Conservation (phyloP, 1,140 invertebrate genomes). For the Bombus sibiricus region DNA sequence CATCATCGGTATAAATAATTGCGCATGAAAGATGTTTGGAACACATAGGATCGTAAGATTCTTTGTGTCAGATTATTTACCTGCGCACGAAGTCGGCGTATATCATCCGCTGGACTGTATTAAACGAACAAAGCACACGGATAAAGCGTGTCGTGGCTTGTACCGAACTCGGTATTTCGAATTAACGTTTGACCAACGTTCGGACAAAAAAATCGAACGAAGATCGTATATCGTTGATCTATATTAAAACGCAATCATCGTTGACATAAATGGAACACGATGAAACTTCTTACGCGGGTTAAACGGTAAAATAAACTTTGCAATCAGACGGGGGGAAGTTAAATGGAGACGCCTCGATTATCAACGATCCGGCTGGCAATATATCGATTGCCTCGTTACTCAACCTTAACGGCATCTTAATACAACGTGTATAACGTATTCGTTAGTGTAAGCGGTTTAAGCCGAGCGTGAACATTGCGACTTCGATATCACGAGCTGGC, state of each 20-base stretch:
- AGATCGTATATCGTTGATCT: not conserved
- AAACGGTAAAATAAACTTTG: not conserved
- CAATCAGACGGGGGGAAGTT: not conserved
- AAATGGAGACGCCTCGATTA: constrained; percentile 5
- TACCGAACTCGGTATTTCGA: constrained; percentile 3
- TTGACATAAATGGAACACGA: not conserved
- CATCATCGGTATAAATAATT: not conserved
- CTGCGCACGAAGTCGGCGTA: not conserved
- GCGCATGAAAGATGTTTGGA: not conserved
- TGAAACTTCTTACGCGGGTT: not conserved
- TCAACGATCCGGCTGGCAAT: not conserved
- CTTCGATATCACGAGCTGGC: constrained; percentile 48
- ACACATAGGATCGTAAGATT: constrained; percentile 7
- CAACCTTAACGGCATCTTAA: constrained; percentile 43
- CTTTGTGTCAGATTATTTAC: constrained; percentile 14
- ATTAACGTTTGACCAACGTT: not conserved
- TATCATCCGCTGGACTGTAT: constrained; percentile 1
- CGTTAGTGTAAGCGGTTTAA: constrained; percentile 51
- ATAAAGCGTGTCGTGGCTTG: not conserved
- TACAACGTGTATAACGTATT: constrained; percentile 56
- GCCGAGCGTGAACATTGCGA: constrained; percentile 31
- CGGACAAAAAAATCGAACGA: not conserved
- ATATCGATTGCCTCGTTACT: constrained; percentile 47
- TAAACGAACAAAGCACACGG: not conserved
- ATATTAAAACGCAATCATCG: not conserved